A percentile compares a stretch with the other conserved stretches of the same genome.
Conservation (phyloP, 2,888 invertebrate genomes). For the Dichetophora obliterata region DNA sequence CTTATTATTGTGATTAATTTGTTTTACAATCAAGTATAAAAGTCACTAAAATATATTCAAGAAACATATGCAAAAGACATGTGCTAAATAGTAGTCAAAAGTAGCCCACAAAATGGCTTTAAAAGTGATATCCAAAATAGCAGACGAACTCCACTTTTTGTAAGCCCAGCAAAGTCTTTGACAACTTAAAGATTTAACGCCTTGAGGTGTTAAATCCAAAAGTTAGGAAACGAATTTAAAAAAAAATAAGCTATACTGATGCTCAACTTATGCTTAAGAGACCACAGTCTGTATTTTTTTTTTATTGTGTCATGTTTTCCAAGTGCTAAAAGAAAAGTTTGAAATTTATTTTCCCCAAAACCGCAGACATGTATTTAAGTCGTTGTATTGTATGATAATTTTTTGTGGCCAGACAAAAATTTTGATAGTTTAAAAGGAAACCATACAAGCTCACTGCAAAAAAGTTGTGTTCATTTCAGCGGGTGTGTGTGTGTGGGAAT, state of each 20-base stretch:
- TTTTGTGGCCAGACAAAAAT: not conserved
- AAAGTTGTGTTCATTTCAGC: too few relatives aligned
- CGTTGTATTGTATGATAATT: not conserved
- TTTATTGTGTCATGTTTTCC: conserved; percentile 6
- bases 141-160: not conserved
- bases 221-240: not conserved
- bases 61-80: too few relatives aligned
- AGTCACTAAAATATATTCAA: too few relatives aligned
- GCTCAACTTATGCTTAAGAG: not conserved
- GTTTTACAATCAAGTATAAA: too few relatives aligned
- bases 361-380: not conserved
- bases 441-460: too few relatives aligned
- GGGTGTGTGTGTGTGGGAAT: too few relatives aligned
- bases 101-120: too few relatives aligned
- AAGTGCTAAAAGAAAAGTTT: not conserved
- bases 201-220: conserved; percentile 26
- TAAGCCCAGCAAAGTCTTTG: not conserved
- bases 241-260: not conserved
- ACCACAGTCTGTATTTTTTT: not conserved
- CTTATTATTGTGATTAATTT: too few relatives aligned
- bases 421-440: not conserved
- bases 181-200: conserved; percentile 12
- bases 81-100: too few relatives aligned
- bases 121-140: not conserved
- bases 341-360: not conserved